phyloP scores from a whole-genome alignment of 2,888 invertebrate genomes.

The Tiphia femorata region DNA sequence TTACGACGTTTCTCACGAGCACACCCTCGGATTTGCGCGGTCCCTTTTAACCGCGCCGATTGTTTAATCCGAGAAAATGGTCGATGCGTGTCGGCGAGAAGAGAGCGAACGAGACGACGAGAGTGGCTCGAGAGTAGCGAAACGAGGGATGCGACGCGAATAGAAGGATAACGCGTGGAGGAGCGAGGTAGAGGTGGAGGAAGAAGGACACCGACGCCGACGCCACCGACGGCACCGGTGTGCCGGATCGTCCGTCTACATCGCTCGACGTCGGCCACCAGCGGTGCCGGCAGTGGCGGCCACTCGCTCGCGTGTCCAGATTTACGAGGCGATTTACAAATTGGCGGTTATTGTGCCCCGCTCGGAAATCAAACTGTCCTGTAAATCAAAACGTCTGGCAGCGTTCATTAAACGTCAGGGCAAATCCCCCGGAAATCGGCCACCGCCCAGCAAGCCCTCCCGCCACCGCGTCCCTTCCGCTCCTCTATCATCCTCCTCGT shows the following conservation, averaged over 20 bases:
- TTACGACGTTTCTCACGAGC: conserved; percentile 4
- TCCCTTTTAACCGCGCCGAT: conserved; percentile 45
- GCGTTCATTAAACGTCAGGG: conserved; percentile 65
- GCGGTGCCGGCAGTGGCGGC: conserved; percentile 20
- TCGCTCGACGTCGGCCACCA: conserved; percentile 10
- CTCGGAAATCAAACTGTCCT: conserved; percentile 66
- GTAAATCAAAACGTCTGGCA: conserved; percentile 66
- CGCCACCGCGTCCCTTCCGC: conserved; percentile 8
- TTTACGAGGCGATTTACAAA: conserved; percentile 69
- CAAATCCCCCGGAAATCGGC: conserved; percentile 52
- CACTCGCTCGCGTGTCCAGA: conserved; percentile 41
- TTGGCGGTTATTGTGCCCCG: conserved; percentile 67
- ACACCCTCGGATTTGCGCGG: too few species aligned
- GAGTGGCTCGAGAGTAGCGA: too few species aligned
- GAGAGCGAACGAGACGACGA: background rate
- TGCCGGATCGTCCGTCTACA: conserved; percentile 12
- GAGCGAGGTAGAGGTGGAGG: background rate
- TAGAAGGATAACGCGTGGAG: conserved; percentile 31
- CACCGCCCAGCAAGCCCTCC: conserved; percentile 27
- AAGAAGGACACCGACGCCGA: background rate
- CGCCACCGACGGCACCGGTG: background rate
- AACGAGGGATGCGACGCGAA: conserved; percentile 12
- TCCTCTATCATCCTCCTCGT: conserved; percentile 4
- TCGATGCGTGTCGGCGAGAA: conserved; percentile 3
- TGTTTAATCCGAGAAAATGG: conserved; percentile 58